Conservation (phyloP, 2,888 invertebrate genomes). For the Myopa tessellatipennis region DNA sequence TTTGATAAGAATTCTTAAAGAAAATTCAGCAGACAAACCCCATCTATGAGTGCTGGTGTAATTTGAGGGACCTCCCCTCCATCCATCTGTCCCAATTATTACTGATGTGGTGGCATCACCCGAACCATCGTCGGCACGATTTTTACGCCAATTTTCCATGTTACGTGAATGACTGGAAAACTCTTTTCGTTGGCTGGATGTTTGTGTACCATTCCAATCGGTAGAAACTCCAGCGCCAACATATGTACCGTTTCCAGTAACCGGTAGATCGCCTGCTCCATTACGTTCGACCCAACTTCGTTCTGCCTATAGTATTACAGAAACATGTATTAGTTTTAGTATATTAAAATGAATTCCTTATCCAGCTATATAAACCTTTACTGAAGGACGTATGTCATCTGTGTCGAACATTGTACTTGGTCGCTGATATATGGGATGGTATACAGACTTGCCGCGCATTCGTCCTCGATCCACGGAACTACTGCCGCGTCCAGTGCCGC, state of each 20-base stretch:
- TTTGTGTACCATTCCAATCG: constrained; percentile 64
- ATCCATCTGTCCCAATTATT: constrained; percentile 50
- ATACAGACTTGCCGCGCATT: constrained; percentile 62
- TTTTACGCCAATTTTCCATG: constrained; percentile 66
- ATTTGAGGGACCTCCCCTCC: constrained; percentile 56
- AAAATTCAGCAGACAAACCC: constrained; percentile 53
- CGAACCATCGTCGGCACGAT: constrained; percentile 61
- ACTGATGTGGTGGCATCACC: constrained; percentile 51
- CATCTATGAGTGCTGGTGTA: constrained; percentile 57
- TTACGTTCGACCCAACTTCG: constrained; percentile 66
- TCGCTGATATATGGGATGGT: constrained; percentile 63
- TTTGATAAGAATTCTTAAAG: background rate
- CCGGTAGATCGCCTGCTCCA: constrained; percentile 54
- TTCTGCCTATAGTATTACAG: constrained; percentile 53
- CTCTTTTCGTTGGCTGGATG: constrained; percentile 66
- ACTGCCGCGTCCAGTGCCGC: constrained; percentile 69
- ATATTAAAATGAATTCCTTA: too few species aligned
- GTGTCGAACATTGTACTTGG: constrained; percentile 53
- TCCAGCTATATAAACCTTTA: constrained; percentile 51
- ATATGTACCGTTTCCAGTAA: constrained; percentile 10
- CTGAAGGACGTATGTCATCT: constrained; percentile 53
- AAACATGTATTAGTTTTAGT: background rate
- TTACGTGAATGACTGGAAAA: constrained; percentile 60
- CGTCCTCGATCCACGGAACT: constrained; percentile 69
- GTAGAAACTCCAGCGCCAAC: constrained; percentile 32